Evolutionary conservation across 2,888 invertebrate species (phyloP), one percentile per base, ranked within the genome.

Genomic region (Galerucella calmariensis): DNA sequence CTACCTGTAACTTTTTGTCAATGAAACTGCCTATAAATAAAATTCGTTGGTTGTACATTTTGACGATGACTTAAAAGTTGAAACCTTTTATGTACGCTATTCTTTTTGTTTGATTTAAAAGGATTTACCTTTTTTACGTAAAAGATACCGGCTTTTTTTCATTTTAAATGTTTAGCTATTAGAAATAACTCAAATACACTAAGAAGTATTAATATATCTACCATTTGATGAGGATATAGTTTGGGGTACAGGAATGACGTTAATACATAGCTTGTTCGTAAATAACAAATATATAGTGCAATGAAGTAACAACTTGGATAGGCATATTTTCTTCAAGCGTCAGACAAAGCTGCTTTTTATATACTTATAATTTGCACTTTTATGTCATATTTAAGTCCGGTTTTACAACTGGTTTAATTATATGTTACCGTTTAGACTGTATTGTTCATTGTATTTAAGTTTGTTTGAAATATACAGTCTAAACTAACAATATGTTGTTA

Each of bases 1-100:
- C 72, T 72, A 72, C 72, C 72, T 72, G 72, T 72, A 66, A 27
- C 12, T 72, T 66, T 72, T 72, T 72, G 72, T 72, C 72, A 72
- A 72, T 67, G 72, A 56, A 44, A 65, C 53, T 56, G 27, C 56
- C 71, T 65, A 65, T 56, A 56, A 58, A 65, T 71, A 62, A 71
- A 71, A 65, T 71, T 63, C 56, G 65, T 44, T 44, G 63, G 46
- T 71, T 71, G 56, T 71, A 58, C 53, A 65, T 63, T 51, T 63
- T 44, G 24, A 41, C 48, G 51, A 61, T 44, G n/a, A 65, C n/a
- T 24, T 69, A 61, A 59, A 56, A 48, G 69, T 61, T 69, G 46
- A 61, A 16, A 69, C 61, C 69, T 48, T 69, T 69, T 69, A 61
- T 61, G 48, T 27, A 12, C 35, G 41, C 44, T n/a, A 69, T 69